Evolutionary conservation across 2,888 invertebrate genomes (phyloP).

Genomic region (Nineta flava): DNA sequence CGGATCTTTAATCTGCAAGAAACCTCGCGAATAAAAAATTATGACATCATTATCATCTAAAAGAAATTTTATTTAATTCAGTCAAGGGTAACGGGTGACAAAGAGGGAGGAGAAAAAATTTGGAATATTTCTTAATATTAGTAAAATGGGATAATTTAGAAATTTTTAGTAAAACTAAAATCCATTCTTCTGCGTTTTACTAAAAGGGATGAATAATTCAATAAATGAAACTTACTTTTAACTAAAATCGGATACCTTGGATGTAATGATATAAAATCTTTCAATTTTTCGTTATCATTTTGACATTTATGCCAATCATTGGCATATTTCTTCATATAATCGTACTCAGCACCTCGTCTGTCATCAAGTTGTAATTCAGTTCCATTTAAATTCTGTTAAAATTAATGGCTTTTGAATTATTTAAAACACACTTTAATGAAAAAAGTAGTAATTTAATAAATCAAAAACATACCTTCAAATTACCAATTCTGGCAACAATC

Average conservation of each 20-base stretch:
- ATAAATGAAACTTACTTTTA: constrained; percentile 40
- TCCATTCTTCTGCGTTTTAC: neutral
- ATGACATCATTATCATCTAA: too few relatives aligned
- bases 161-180: constrained; percentile 3
- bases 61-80: too few relatives aligned
- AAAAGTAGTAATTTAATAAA: constrained; percentile 4
- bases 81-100: too few relatives aligned
- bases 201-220: too few relatives aligned
- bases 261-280: constrained; percentile 48
- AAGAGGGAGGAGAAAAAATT: too few relatives aligned
- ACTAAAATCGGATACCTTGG: constrained; percentile 61
- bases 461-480: constrained; percentile 36
- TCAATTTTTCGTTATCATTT: constrained; percentile 28
- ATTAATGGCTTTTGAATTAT: too few relatives aligned
- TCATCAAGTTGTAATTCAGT: constrained; percentile 49
- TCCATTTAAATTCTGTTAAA: constrained; percentile 48
- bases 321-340: constrained; percentile 74
- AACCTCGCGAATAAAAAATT: too few relatives aligned
- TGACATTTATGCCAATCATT: constrained; percentile 50
- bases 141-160: too few relatives aligned
- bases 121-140: too few relatives aligned
- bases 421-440: neutral
- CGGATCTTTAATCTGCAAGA: too few relatives aligned
- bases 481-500: constrained; percentile 65
- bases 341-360: constrained; percentile 76